phyloP scores from a whole-genome alignment of 2,113 vertebrate species.

The Geothlypis trichas region DNA sequence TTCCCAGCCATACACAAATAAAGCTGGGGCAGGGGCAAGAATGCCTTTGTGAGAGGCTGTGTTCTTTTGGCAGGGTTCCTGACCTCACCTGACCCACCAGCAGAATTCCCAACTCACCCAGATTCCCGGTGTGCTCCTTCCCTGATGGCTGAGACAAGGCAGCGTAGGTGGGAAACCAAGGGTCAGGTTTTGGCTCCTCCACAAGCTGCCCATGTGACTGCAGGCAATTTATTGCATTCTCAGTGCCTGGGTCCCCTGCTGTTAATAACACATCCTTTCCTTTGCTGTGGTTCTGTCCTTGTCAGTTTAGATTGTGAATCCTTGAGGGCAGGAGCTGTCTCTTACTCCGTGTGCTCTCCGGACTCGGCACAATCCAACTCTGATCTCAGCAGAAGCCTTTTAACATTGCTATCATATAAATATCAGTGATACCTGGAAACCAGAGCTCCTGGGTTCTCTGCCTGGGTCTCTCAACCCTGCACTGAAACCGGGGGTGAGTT shows the following conservation, averaged over 20 bases:
- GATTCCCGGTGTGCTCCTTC: accelerated
- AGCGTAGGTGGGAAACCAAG: accelerated
- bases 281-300: constrained; percentile 48
- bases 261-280: constrained; percentile 47
- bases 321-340: constrained; percentile 36
- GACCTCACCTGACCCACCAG: background rate
- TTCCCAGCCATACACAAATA: background rate
- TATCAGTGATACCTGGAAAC: background rate
- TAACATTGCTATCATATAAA: background rate
- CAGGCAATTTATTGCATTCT: constrained; percentile 30
- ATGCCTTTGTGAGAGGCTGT: background rate
- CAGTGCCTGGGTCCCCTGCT: background rate
- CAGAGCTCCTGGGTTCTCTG: background rate
- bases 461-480: background rate
- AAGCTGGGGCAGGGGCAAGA: background rate
- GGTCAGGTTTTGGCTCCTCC: background rate
- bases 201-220: background rate
- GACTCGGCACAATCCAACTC: background rate
- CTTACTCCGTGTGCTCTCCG: background rate
- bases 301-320: constrained; percentile 41
- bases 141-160: background rate
- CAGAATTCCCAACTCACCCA: background rate
- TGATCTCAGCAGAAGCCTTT: constrained; percentile 48
- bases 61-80: background rate
- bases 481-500: background rate